Evolutionary conservation across 2,888 invertebrate species (phyloP).

Genomic region (Sphinx pinastri): DNA sequence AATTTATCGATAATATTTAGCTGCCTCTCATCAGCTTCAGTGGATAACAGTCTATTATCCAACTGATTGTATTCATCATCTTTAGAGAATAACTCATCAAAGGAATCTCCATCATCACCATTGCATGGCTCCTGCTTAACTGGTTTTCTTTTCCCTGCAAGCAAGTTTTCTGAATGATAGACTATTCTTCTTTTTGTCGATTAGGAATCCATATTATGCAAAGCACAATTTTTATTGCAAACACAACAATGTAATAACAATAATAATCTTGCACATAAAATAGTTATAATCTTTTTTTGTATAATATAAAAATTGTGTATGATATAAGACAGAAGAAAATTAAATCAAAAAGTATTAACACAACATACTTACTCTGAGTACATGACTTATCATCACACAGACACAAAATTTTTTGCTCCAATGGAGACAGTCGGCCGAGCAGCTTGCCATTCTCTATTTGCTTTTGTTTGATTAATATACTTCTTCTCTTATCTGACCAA

Average conservation of each 20-base stretch:
- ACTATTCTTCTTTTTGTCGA: too few species aligned
- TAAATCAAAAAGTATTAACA: conserved; percentile 5
- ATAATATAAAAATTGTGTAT: too few species aligned
- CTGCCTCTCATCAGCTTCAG: conserved; percentile 62
- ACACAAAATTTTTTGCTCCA: conserved; percentile 63
- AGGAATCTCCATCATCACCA: conserved; percentile 53
- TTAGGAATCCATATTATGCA: too few species aligned
- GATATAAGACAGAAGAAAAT: too few species aligned
- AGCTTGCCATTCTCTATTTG: conserved; percentile 64
- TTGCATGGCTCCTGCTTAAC: conserved; percentile 62
- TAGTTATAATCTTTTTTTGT: too few species aligned
- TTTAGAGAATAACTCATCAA: conserved; percentile 52
- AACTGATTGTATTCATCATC: conserved; percentile 47
- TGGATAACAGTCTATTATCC: conserved; percentile 43
- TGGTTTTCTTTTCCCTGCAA: conserved; percentile 57
- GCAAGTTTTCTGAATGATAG: conserved; percentile 11
- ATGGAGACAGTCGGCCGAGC: conserved; percentile 49
- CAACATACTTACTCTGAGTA: conserved; percentile 49
- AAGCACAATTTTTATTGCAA: too few species aligned
- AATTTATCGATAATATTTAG: conserved; percentile 68
- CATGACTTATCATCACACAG: conserved; percentile 51
- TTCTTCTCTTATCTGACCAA: conserved; percentile 70
- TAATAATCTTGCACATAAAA: too few species aligned
- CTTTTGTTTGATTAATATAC: conserved; percentile 61
- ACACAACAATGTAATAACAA: too few species aligned